Base-by-base conservation (phyloP, 2,888 invertebrate species). In the Myopa tessellatipennis region DNA sequence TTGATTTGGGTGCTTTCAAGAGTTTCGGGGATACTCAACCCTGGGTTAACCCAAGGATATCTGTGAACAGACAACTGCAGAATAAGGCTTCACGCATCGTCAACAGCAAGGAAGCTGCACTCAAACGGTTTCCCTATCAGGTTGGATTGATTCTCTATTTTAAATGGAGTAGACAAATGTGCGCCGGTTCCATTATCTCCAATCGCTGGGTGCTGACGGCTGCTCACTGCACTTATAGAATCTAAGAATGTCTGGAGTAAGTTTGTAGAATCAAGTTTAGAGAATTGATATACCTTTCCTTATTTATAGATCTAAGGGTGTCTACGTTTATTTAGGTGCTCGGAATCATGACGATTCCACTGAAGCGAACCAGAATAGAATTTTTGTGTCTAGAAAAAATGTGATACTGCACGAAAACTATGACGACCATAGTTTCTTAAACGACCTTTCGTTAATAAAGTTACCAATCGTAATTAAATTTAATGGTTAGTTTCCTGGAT, bases 381-480 rank as follows among this genome's bases (percentile, higher is more conserved):
- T 83, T 75, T 71, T 83, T 69, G 83, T 82, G 0, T 74, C 16
- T 2, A 69, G 5, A 70, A 85, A 73, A 76, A 82, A 45, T 45
- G 45, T 45, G 10, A 45, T 79, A 14, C 85, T 86, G 65, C 87
- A 87, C 81, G 74, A 79, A 75, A 68, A 26, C 61, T 83, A 84
- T 63, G 82, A 80, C 40, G 81, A 80, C 80, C 61, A 3, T 4
- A 12, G 5, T 65, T 8, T 18, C 0, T 0, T 3, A 8, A 50
- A 14, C 7, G 16, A 45, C 3, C 12, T 7, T 45, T 8, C 3
- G 10, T 55, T 55, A 16, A 16, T 55, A 16, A 55, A 85, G 55
- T 81, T 91, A 78, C 88, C 89, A 12, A 78, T 84, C 58, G 77
- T 85, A 16, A 88, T 90, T 45, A 81, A 81, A 34, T 83, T 90